A percentile compares a stretch with the other conserved stretches of the same genome.
These are phyloP conservation scores for Anisognathus igniventris DNA, from an alignment of 2,797 vertebrate species.

Conservation along the genomic window DNA sequence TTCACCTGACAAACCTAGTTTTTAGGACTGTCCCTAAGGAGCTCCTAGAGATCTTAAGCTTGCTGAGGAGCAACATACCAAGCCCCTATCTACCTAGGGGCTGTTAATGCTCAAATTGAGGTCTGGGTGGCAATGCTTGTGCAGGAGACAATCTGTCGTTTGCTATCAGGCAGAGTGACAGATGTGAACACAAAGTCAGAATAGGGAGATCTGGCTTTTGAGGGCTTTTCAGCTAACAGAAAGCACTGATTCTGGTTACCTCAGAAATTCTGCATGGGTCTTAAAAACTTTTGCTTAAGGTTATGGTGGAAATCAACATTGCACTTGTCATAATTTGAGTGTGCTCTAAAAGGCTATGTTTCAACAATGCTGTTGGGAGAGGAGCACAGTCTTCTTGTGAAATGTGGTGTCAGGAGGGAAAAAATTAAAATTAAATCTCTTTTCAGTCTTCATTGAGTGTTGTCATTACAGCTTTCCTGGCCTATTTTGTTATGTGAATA, in stretches of 20 bases:
- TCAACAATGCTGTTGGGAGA: not conserved
- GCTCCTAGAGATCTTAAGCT: not conserved
- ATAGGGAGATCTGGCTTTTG: not conserved
- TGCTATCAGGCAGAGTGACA: not conserved
- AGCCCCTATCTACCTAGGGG: not conserved
- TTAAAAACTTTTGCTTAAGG: not conserved
- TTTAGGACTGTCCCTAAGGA: not conserved
- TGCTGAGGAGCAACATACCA: not conserved
- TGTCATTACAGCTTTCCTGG: not conserved
- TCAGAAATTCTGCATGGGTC: not conserved
- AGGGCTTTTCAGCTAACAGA: not conserved
- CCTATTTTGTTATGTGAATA: not conserved
- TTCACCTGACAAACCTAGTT: not conserved
- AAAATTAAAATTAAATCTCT: not conserved
- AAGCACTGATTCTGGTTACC: not conserved
- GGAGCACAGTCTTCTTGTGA: not conserved
- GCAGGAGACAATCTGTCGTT: not conserved
- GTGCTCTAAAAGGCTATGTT: not conserved
- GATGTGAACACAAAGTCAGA: not conserved
- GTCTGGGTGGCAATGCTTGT: not conserved
- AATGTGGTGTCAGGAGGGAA: not conserved
- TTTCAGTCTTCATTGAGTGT: not conserved
- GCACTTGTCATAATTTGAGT: not conserved
- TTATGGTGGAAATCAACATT: not conserved
- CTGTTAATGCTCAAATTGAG: not conserved